Evolutionary conservation across 2,888 invertebrate genomes (phyloP).

Genomic region (Ichneumon xanthorius): DNA sequence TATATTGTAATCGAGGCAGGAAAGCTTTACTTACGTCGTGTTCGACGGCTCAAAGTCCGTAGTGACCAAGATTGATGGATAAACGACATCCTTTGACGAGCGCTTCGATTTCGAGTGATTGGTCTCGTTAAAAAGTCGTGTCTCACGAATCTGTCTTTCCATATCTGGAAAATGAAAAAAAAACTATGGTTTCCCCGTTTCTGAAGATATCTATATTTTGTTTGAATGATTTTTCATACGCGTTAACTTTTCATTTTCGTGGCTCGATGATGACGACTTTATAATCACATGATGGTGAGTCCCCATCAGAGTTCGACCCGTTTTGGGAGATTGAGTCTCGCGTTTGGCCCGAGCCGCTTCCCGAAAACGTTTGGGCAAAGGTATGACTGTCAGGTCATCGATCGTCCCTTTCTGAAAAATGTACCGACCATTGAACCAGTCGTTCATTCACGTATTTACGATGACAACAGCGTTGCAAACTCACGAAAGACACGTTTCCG

Average conservation of each 20-base stretch:
- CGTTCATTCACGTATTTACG: background rate
- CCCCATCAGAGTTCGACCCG: background rate
- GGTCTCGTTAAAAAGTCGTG: background rate
- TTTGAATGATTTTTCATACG: background rate
- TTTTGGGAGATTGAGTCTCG: background rate
- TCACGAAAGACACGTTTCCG: background rate
- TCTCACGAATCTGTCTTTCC: background rate
- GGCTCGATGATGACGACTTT: background rate
- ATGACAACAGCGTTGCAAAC: background rate
- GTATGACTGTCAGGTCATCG: background rate
- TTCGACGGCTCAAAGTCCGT: background rate
- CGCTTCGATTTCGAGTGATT: background rate
- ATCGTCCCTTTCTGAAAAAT: background rate
- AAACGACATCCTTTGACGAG: background rate
- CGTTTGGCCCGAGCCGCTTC: background rate
- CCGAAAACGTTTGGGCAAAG: conserved; percentile 1
- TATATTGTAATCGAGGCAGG: background rate
- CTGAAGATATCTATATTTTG: background rate
- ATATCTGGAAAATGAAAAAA: background rate
- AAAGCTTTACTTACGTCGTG: background rate
- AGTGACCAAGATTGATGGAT: background rate
- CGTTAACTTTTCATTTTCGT: background rate
- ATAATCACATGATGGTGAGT: conserved; percentile 1
- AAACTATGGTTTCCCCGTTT: background rate
- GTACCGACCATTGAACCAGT: background rate